Conservation (phyloP, 1,140 invertebrate species). For the Cataglyphis hispanica region DNA sequence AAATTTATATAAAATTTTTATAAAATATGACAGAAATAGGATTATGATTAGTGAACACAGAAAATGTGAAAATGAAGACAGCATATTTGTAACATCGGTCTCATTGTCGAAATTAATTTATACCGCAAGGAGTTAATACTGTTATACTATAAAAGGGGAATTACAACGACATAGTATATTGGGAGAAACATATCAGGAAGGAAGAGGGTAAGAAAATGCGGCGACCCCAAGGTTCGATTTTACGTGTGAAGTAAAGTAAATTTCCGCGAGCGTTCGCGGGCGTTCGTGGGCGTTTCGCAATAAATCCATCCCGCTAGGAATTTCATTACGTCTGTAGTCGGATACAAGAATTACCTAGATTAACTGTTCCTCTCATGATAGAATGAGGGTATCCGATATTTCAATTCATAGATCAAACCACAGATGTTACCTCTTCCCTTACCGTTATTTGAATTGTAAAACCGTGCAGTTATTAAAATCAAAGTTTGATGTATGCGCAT, state of each 20-base stretch:
- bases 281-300: constrained; percentile 62
- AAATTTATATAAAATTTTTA: background rate
- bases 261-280: constrained; percentile 26
- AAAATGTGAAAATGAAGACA: background rate
- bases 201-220: background rate
- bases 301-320: constrained; percentile 73
- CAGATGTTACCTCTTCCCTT: constrained; percentile 75
- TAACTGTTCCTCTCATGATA: constrained; percentile 62
- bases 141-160: background rate
- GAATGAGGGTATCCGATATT: constrained; percentile 54
- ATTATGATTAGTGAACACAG: background rate
- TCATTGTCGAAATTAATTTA: background rate
- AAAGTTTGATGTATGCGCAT: constrained; percentile 37
- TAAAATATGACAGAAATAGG: background rate
- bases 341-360: constrained; percentile 74
- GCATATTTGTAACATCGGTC: background rate
- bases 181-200: constrained; percentile 14
- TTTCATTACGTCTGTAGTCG: constrained; percentile 73
- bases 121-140: background rate
- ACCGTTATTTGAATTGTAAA: constrained; percentile 82
- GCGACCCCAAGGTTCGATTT: constrained; percentile 54
- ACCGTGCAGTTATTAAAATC: constrained; percentile 79
- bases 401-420: constrained; percentile 75
- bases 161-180: constrained; percentile 6
- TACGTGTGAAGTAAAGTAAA: constrained; percentile 66